Conservation (phyloP, 2,113 vertebrate species). For the Tiliqua scincoides region DNA sequence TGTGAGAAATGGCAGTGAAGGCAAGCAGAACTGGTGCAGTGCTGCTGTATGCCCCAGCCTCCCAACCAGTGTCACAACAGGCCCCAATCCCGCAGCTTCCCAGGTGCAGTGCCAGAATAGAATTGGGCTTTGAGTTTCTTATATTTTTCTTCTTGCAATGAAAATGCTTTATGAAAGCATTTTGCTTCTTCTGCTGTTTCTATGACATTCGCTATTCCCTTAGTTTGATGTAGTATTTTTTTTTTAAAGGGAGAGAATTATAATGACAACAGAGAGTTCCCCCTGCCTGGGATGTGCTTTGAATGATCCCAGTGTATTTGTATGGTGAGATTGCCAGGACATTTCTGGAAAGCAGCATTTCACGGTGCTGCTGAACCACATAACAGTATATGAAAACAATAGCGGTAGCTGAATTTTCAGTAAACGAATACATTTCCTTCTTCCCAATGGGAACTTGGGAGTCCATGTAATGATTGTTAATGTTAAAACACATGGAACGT, state of each 20-base stretch:
- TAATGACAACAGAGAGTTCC: slow-evolving; percentile 47
- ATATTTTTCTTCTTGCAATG: slow-evolving; percentile 5
- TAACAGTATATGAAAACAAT: slow-evolving; percentile 48
- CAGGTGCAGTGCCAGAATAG: too few relatives aligned
- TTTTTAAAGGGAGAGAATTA: slow-evolving; percentile 12
- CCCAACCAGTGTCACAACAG: too few relatives aligned
- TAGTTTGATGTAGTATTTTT: background rate
- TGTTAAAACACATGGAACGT: background rate
- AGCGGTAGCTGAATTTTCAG: slow-evolving; percentile 14
- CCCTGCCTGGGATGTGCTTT: slow-evolving; percentile 54
- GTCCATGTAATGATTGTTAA: background rate
- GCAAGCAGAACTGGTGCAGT: too few relatives aligned
- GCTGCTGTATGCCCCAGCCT: too few relatives aligned
- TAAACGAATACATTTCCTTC: slow-evolving; percentile 9
- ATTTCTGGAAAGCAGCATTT: slow-evolving; percentile 38
- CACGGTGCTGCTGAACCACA: slow-evolving; percentile 21
- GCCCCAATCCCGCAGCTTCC: too few relatives aligned
- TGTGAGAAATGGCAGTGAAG: background rate
- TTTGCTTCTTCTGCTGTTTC: background rate
- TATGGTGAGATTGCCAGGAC: slow-evolving; percentile 40
- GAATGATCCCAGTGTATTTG: background rate
- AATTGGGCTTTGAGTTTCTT: background rate
- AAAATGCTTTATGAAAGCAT: fast-evolving
- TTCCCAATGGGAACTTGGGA: background rate
- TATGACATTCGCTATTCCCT: background rate